A percentile compares a stretch with the other conserved stretches of the same genome.
Evolutionary conservation across 2,113 vertebrate species (phyloP).

Genomic region (Lampris incognitus): DNA sequence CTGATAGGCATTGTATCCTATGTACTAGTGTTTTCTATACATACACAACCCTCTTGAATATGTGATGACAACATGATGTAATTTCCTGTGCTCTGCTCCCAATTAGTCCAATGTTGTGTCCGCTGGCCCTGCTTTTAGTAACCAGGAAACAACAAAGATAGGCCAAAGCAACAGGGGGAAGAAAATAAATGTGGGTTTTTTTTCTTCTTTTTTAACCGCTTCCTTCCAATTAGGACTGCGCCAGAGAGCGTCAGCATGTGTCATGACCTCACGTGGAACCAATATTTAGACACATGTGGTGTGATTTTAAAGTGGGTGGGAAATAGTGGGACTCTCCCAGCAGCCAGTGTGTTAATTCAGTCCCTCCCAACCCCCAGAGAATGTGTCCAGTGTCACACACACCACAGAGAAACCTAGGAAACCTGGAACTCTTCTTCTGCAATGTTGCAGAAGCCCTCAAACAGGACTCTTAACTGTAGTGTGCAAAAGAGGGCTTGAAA

Average conservation of each 20-base stretch:
- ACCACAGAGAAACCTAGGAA: conserved; percentile 30
- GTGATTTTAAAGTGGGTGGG: conserved; percentile 11
- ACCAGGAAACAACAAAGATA: neutral
- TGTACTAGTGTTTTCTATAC: too few species aligned
- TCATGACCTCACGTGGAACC: conserved; percentile 62
- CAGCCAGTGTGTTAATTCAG: conserved; percentile 14
- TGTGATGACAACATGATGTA: conserved; percentile 48
- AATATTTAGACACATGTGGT: conserved; percentile 51
- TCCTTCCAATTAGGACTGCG: conserved; percentile 36
- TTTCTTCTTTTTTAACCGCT: neutral
- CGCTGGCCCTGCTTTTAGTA: conserved; percentile 33
- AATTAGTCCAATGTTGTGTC: conserved; percentile 37
- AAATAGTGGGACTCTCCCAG: conserved; percentile 13
- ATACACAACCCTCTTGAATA: neutral
- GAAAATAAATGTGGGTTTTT: conserved; percentile 1
- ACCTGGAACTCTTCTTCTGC: neutral
- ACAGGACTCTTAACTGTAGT: conserved; percentile 8
- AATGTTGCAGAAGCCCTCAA: neutral
- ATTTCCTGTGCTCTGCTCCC: conserved; percentile 53
- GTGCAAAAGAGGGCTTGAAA: neutral
- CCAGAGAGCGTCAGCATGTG: conserved; percentile 18
- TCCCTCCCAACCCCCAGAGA: conserved; percentile 31
- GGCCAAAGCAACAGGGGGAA: too few species aligned
- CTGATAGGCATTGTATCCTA: neutral
- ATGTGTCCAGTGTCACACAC: conserved; percentile 50